Conservation (phyloP, 2,888 invertebrate species). For the Caenorhabditis doughertyi region DNA sequence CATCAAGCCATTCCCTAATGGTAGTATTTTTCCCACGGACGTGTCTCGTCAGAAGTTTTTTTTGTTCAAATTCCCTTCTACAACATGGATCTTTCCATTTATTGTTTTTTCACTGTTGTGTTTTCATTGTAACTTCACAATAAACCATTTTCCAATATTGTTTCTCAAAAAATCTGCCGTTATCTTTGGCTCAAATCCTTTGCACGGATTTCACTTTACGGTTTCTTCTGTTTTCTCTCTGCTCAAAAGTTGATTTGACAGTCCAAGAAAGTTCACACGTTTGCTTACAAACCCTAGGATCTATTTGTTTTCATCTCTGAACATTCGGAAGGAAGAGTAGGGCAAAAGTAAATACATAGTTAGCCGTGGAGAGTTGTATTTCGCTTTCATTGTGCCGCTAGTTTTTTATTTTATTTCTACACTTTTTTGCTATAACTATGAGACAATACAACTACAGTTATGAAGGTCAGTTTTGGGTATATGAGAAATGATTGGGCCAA, state of each 20-base stretch:
- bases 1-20: conserved; percentile 1
- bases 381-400: conserved; percentile 57
- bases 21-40: neutral
- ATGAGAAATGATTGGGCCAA: neutral
- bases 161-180: neutral
- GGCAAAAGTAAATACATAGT: conserved; percentile 60
- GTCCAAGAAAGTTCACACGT: conserved; percentile 52
- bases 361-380: conserved; percentile 54
- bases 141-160: neutral
- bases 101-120: too few species aligned
- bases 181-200: neutral
- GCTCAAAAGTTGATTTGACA: conserved; percentile 37
- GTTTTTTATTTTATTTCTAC: conserved; percentile 15
- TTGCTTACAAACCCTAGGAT: conserved; percentile 55
- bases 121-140: neutral
- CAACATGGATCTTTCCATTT: too few species aligned
- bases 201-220: neutral
- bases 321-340: conserved; percentile 43
- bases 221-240: neutral
- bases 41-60: neutral
- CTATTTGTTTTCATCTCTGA: conserved; percentile 63
- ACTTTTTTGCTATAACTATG: conserved; percentile 30
- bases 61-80: neutral
- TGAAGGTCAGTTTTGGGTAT: conserved; percentile 41
- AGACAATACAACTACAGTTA: conserved; percentile 55